Conservation (phyloP, 2,888 invertebrate genomes). For the Bunonema sp. region DNA sequence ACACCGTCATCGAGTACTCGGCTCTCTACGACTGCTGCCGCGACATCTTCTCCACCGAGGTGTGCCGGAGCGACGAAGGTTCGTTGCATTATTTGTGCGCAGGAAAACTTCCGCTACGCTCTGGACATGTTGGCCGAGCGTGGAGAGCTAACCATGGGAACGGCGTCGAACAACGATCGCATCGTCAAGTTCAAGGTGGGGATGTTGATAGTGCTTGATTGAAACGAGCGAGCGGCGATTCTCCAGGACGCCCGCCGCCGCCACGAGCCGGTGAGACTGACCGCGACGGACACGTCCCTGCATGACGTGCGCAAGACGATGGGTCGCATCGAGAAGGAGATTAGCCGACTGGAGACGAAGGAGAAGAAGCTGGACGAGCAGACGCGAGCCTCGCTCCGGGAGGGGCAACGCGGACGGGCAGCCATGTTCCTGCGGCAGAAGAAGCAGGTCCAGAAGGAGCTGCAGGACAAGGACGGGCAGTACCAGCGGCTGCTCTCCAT, state of each 20-base stretch:
- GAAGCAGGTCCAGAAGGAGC: constrained; percentile 29
- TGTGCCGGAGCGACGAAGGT: constrained; percentile 1
- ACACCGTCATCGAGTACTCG: constrained; percentile 7
- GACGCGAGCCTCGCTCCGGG: constrained; percentile 15
- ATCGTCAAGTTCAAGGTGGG: constrained; percentile 34
- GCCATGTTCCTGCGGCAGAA: constrained; percentile 20
- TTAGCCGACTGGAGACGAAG: constrained; percentile 24
- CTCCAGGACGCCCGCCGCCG: constrained; percentile 12
- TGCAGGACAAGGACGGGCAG: constrained; percentile 33
- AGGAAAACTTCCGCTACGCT: constrained; percentile 20
- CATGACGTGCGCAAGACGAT: constrained; percentile 31
- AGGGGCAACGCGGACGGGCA: constrained; percentile 23
- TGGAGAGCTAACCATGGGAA: constrained; percentile 20
- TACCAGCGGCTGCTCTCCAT: constrained; percentile 26
- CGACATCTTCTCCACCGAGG: constrained; percentile 5
- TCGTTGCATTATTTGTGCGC: constrained; percentile 1
- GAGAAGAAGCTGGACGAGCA: constrained; percentile 12
- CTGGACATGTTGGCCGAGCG: constrained; percentile 15
- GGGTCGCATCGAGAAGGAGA: constrained; percentile 24
- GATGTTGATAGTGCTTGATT: background rate
- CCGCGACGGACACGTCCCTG: constrained; percentile 30
- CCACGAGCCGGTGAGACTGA: constrained; percentile 25
- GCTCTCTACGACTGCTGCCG: constrained; percentile 11
- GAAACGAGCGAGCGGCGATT: background rate
- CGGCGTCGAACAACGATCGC: constrained; percentile 24